phyloP scores from a whole-genome alignment of 2,888 invertebrate genomes.

The Sphaeridia pumilis region DNA sequence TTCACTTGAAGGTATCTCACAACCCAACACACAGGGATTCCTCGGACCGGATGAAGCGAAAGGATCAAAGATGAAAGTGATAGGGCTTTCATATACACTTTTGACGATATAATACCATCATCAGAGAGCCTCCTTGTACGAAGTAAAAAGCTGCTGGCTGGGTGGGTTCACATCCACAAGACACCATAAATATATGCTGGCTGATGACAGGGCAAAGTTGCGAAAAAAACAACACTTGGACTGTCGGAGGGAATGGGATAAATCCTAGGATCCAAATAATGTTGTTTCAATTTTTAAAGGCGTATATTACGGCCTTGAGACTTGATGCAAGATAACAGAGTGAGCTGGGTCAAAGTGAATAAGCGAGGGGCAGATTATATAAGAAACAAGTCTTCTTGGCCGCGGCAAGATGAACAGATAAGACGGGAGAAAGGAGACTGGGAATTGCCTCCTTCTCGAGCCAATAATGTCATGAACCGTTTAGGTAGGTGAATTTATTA shows the following conservation, averaged over 20 bases:
- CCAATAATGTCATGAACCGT: conserved; percentile 30
- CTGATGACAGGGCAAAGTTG: not conserved
- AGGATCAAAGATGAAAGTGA: conserved; percentile 18
- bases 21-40: not conserved
- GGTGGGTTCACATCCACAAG: no score
- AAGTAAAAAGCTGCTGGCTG: no score
- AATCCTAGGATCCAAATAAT: no score
- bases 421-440: conserved; percentile 15
- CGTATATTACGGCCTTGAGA: no score
- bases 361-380: conserved; percentile 6
- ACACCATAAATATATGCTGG: no score
- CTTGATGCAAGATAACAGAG: no score
- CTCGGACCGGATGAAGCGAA: not conserved
- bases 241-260: conserved; percentile 23
- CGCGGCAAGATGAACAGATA: not conserved
- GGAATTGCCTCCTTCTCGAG: conserved; percentile 22
- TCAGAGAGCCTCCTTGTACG: not conserved
- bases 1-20: no score
- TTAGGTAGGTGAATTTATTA: conserved; percentile 30
- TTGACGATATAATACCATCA: conserved; percentile 20
- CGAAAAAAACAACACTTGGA: conserved; percentile 19
- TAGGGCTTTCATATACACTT: no score
- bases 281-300: no score
- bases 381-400: not conserved
- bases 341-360: no score